These are phyloP conservation scores for Gibbula magus DNA, from an alignment of 2,888 invertebrate genomes.

Conservation along the genomic window DNA sequence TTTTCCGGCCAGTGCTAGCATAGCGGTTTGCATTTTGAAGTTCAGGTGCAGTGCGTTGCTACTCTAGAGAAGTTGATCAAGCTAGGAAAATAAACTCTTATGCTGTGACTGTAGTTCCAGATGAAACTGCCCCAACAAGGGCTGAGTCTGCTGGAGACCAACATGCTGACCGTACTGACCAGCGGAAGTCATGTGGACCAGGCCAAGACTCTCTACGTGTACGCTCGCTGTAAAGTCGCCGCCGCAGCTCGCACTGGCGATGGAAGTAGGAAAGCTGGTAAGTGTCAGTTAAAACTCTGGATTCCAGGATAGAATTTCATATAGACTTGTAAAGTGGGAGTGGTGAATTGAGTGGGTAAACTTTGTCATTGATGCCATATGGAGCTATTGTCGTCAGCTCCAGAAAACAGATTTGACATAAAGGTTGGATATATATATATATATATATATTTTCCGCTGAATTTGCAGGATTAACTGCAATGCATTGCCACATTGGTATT, in stretches of 20 bases:
- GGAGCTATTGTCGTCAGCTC: neutral
- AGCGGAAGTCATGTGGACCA: constrained; percentile 89
- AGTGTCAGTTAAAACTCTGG: constrained; percentile 62
- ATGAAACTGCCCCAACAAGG: constrained; percentile 88
- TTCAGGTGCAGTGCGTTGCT: too few species aligned
- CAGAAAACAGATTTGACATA: too few species aligned
- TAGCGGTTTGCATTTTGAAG: too few species aligned
- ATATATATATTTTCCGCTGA: neutral
- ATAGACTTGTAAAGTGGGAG: too few species aligned
- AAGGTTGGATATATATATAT: neutral
- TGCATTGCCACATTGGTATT: too few species aligned
- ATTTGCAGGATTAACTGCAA: neutral
- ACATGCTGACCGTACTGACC: constrained; percentile 84
- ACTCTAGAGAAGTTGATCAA: too few species aligned
- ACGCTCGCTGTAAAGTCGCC: constrained; percentile 87
- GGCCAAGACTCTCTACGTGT: constrained; percentile 85
- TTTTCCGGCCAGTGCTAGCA: too few species aligned
- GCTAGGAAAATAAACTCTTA: too few species aligned
- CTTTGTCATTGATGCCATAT: too few species aligned
- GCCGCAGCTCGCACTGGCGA: constrained; percentile 36
- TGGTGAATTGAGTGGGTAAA: too few species aligned
- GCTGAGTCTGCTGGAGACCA: constrained; percentile 82
- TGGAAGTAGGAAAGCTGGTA: constrained; percentile 70
- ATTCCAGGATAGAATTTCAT: too few species aligned
- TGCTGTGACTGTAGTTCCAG: constrained; percentile 78